A percentile compares a stretch with the other conserved stretches of the same genome.
Conservation (phyloP, 2,888 invertebrate genomes). For the Miltochrista miniata region DNA sequence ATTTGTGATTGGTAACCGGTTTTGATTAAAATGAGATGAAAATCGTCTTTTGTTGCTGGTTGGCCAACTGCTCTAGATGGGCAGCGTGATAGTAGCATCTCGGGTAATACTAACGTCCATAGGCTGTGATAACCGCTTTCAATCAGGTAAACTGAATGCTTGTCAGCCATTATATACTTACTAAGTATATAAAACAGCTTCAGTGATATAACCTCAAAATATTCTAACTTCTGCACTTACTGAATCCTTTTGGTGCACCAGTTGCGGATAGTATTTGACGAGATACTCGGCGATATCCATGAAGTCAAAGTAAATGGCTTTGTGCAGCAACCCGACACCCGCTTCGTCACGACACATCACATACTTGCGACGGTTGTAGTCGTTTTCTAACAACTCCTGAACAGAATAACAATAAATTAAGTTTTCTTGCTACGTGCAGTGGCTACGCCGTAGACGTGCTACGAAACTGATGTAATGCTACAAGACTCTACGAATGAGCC, state of each 20-base stretch:
- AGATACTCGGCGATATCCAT: slow-evolving; percentile 89
- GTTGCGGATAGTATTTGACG: slow-evolving; percentile 85
- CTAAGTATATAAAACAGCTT: no score
- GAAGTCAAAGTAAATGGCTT: slow-evolving; percentile 90
- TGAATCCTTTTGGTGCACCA: slow-evolving; percentile 87
- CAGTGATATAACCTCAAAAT: no score
- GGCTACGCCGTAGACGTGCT: neutral
- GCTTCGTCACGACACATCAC: slow-evolving; percentile 86
- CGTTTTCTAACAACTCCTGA: slow-evolving; percentile 66
- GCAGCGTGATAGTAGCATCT: neutral
- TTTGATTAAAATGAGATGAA: no score
- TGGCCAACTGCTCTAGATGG: no score
- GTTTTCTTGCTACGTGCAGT: no score
- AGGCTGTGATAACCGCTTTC: no score
- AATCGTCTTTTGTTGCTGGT: no score
- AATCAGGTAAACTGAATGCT: no score
- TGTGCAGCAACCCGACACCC: slow-evolving; percentile 90
- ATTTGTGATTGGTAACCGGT: no score
- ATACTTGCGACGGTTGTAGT: slow-evolving; percentile 69
- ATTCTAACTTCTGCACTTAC: slow-evolving; percentile 85
- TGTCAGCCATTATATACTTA: no score
- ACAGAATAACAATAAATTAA: neutral
- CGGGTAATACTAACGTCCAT: no score
- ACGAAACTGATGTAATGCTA: neutral
- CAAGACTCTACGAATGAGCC: neutral